Evolutionary conservation across 2,113 vertebrate genomes (phyloP).

Genomic region (Cettia cetti): DNA sequence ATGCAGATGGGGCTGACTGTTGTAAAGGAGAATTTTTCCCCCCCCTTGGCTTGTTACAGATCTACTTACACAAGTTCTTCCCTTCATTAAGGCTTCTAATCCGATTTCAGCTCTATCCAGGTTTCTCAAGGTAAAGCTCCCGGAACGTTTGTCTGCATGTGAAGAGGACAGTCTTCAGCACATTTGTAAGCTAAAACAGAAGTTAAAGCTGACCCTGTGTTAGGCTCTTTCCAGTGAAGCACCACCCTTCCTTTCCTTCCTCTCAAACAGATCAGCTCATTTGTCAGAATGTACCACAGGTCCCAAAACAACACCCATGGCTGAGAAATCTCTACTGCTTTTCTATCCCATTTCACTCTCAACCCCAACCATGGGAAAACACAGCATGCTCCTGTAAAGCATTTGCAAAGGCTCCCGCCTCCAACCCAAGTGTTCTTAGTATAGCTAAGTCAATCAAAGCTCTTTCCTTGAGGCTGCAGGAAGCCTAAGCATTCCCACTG

Average conservation of each 20-base stretch:
- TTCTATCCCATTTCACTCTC: not conserved
- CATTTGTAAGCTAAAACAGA: not conserved
- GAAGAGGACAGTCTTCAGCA: not conserved
- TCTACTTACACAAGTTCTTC: not conserved
- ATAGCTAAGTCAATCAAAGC: not conserved
- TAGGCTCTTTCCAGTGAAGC: not conserved
- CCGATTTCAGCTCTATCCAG: not conserved
- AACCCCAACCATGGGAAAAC: fast-evolving
- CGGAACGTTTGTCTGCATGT: not conserved
- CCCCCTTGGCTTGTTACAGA: not conserved
- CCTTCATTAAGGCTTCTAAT: not conserved
- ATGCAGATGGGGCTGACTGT: not conserved
- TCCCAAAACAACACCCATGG: not conserved
- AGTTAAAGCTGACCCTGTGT: not conserved
- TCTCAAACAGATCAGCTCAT: not conserved
- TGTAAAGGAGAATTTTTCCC: not conserved
- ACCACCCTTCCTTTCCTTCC: not conserved
- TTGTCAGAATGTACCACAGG: not conserved
- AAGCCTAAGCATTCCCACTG: not conserved
- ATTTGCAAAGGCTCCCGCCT: not conserved
- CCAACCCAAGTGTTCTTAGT: not conserved
- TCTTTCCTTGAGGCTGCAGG: not conserved
- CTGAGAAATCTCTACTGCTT: not conserved
- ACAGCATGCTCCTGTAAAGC: not conserved
- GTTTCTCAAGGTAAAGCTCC: not conserved